phyloP scores from a whole-genome alignment of 2,888 invertebrate genomes.

The Aporophyla lueneburgensis region DNA sequence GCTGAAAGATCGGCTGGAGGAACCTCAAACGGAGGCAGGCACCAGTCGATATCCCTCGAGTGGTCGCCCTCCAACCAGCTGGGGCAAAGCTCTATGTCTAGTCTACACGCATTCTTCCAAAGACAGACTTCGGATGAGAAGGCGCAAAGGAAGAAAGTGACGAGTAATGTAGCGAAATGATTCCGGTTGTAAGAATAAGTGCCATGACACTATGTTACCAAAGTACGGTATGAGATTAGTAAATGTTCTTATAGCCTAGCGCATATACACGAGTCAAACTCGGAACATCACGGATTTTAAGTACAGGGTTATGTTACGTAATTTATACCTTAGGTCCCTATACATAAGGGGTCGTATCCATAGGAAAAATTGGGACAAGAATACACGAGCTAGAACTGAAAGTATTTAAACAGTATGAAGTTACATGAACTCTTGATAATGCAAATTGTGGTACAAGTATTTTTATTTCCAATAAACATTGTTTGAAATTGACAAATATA shows the following conservation, averaged over 20 bases:
- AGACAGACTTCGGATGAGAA: conserved; percentile 90
- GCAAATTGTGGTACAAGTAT: conserved; percentile 5
- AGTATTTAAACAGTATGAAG: background rate
- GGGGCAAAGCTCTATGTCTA: conserved; percentile 95
- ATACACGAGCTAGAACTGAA: background rate
- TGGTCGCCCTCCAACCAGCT: conserved; percentile 94
- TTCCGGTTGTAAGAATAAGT: conserved; percentile 73
- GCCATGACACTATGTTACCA: conserved; percentile 89
- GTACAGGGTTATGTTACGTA: conserved; percentile 40
- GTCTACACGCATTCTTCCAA: conserved; percentile 95
- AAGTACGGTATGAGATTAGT: conserved; percentile 86
- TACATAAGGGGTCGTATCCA: background rate
- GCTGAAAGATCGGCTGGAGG: conserved; percentile 89
- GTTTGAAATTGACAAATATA: conserved; percentile 1
- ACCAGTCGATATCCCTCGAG: conserved; percentile 94
- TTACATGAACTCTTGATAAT: background rate
- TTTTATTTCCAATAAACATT: background rate
- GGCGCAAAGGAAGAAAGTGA: conserved; percentile 83
- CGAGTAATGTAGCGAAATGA: conserved; percentile 64
- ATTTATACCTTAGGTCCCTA: background rate
- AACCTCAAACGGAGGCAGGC: conserved; percentile 86
- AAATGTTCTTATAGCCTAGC: conserved; percentile 68
- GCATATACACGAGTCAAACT: conserved; percentile 54
- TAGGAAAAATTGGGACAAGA: conserved; percentile 2
- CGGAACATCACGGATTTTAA: conserved; percentile 32